Percentiles rank a stretch among this genome's conserved stretches.
These are phyloP conservation scores for Xyrichtys novacula DNA, from an alignment of 2,797 vertebrate genomes.

Conservation along the genomic window DNA sequence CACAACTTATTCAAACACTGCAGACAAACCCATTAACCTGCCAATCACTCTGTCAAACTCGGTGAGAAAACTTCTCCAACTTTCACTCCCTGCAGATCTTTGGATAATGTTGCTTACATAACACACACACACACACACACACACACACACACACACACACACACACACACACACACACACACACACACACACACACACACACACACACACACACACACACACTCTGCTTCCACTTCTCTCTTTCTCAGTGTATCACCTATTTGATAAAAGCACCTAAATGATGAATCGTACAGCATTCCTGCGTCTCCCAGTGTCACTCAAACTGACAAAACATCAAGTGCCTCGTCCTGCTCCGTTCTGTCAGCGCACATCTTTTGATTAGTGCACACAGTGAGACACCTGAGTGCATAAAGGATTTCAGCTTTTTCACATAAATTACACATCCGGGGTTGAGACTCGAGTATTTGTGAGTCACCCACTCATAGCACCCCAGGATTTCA, in stretches of 20 bases:
- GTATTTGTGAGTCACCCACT: constrained; percentile 55
- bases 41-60: constrained; percentile 20
- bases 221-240: constrained; percentile 5
- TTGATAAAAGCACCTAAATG: constrained; percentile 66
- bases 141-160: constrained; percentile 5
- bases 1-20: constrained; percentile 34
- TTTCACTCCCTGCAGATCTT: constrained; percentile 48
- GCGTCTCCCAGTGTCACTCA: constrained; percentile 53
- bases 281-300: constrained; percentile 60
- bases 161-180: constrained; percentile 11
- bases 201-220: constrained; percentile 6
- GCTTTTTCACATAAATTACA: constrained; percentile 70
- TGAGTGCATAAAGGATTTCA: constrained; percentile 58
- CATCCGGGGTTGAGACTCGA: constrained; percentile 60
- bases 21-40: constrained; percentile 53
- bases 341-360: constrained; percentile 53
- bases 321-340: constrained; percentile 71
- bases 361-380: constrained; percentile 73
- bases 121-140: constrained; percentile 19
- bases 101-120: constrained; percentile 55
- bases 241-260: constrained; percentile 43
- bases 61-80: constrained; percentile 60
- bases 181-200: constrained; percentile 13
- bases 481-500: constrained; percentile 43
- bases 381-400: constrained; percentile 66